phyloP scores from a whole-genome alignment of 2,888 invertebrate genomes.

The Anthoptus insignis region DNA sequence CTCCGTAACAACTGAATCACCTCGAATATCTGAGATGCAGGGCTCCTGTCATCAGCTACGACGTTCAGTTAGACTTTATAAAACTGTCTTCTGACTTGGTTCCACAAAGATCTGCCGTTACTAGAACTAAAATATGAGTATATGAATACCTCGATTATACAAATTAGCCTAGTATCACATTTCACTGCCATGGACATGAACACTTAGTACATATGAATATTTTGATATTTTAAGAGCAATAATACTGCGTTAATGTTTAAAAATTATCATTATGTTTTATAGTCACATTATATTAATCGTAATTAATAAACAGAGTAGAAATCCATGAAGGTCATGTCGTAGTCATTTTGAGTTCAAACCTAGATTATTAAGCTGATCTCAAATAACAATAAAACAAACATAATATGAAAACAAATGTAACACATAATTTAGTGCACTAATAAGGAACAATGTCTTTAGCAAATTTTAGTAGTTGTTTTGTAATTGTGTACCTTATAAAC shows the following conservation, averaged over 20 bases:
- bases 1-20: conserved; percentile 52
- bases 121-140: conserved; percentile 11
- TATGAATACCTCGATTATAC: conserved; percentile 14
- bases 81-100: conserved; percentile 42
- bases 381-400: too few relatives aligned
- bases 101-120: conserved; percentile 36
- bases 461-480: too few relatives aligned
- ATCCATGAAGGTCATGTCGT: neutral
- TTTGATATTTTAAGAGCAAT: neutral
- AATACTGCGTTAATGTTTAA: conserved; percentile 8
- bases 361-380: neutral
- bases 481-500: too few relatives aligned
- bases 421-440: too few relatives aligned
- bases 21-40: conserved; percentile 84
- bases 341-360: neutral
- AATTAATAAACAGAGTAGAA: neutral
- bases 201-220: conserved; percentile 22
- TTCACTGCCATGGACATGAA: conserved; percentile 41
- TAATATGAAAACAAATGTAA: too few relatives aligned
- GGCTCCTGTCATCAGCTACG: conserved; percentile 82
- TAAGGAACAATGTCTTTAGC: too few relatives aligned
- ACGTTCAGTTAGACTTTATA: conserved; percentile 43
- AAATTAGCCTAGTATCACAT: conserved; percentile 8
- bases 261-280: conserved; percentile 3
- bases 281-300: conserved; percentile 2